A percentile compares a stretch with the other conserved stretches of the same genome.
These are phyloP conservation scores for Passerina amoena DNA, from an alignment of 2,113 vertebrate species.

Conservation along the genomic window DNA sequence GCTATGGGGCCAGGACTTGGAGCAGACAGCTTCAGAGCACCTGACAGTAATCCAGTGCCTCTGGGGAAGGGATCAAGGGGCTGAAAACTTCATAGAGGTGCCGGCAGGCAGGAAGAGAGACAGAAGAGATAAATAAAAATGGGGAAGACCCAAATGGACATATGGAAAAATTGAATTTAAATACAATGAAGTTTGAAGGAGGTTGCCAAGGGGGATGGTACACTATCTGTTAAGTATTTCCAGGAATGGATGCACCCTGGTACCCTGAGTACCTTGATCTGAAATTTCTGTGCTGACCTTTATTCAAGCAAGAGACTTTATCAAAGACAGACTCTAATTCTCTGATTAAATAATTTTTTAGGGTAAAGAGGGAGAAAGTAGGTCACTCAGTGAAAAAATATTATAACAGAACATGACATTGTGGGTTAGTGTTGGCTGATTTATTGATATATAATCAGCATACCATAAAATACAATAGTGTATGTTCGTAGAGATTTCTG, in stretches of 20 bases:
- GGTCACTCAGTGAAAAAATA: not conserved
- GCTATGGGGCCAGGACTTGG: not conserved
- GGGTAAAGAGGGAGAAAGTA: not conserved
- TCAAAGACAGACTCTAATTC: not conserved
- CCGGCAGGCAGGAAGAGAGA: not conserved
- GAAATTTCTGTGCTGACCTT: not conserved
- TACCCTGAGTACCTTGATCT: not conserved
- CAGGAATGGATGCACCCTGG: not conserved
- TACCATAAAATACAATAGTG: not conserved
- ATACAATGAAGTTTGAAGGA: not conserved
- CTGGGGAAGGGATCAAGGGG: rapidly evolving
- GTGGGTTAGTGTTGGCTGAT: not conserved
- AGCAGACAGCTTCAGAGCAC: not conserved
- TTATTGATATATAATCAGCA: not conserved
- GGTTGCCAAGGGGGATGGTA: not conserved
- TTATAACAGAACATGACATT: rapidly evolving
- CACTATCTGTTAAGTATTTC: not conserved
- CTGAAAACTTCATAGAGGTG: not conserved
- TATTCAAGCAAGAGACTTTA: not conserved
- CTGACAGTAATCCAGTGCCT: not conserved
- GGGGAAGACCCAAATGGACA: not conserved
- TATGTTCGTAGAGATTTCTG: not conserved
- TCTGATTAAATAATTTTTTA: not conserved
- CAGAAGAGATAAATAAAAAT: not conserved
- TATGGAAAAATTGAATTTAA: not conserved